Evolutionary conservation across 2,888 invertebrate species (phyloP), one percentile per base, ranked within the genome.

Genomic region (Nebria salina): DNA sequence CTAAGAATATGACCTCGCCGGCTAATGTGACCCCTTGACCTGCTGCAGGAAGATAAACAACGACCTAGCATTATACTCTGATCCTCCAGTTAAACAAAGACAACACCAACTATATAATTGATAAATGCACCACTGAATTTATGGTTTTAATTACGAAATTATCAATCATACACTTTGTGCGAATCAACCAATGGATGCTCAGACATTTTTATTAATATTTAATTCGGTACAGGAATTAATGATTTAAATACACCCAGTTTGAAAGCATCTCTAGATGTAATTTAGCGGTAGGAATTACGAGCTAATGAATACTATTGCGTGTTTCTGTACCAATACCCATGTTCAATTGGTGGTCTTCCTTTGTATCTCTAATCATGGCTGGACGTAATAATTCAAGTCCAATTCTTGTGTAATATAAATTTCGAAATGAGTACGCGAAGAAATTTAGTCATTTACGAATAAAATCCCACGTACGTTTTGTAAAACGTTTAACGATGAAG

Each of bases 91-190:
- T 74, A 73, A 79, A 79, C 74, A 79, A 73, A 54, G 54, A 54
- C 8, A 54, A 2, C n/a, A 74, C 34, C 20, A 13, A 42, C 68
- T 41, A 15, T 20, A 41, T 79, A 79, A 79, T 79, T 79, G 79
- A 79, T 79, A 74, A 79, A 79, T 73, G 74, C 8, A 54, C 65
- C 79, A 79, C 74, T 74, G 74, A 79, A 65, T 79, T 66, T 65
- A 79, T 79, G 79, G 20, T 79, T 79, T 79, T 79, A 79, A 79
- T 79, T 79, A 79, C 73, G 68, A 15, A 34, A 66, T 34, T 43
- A 74, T 79, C 79, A 79, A 79, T 79, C 79, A 79, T 74, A 68
- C 66, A 68, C 79, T 74, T 43, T 79, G 79, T 77, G 13, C 72
- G 25, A 26, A 34, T 5, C 20, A 34, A 7, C 72, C 72, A 25